Base-by-base conservation (phyloP, 2,113 vertebrate genomes). In the Cavia aperea region DNA sequence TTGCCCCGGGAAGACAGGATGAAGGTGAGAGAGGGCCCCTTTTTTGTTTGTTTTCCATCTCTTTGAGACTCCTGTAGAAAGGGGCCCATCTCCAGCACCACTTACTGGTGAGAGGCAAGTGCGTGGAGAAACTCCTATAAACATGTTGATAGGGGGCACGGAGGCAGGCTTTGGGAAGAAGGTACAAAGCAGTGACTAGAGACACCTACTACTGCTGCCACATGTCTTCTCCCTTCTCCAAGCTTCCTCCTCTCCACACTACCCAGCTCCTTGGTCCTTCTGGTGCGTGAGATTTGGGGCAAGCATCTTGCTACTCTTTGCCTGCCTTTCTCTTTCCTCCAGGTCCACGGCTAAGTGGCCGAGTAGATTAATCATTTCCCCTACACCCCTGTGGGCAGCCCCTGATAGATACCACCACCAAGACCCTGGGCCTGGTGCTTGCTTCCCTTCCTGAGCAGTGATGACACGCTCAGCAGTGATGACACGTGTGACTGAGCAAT, bases 61-160 rank as follows among this genome's bases (percentile, higher is more conserved):
- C 43, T 84, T 68, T 58, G 43, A 39, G 21, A 58, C 9, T 51
- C 89, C 46, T 58, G 24, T 85, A 66, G 70, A 89, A 96, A 82
- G 7, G 13, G 62, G 3, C 24, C 7, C 23, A 5, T 12, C 2
- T 14, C 7, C 1, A 4, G 10, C 4, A 0, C 31, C 19, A 4
- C 70, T 43, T 3, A 29, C 78, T 68, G 33, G 86, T 88, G 66
- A 9, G n/a, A 88, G 18, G 84, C 24, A 68, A 70, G 46, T 39
- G 51, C 60, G 5, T 43, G 92, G 26, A 33, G 85, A 88, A 72
- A 70, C 14, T 84, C 4, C 7, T 12, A 9, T 46, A 33, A 92
- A 43, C 46, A 49, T 73, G 24, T 43, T 9, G 0, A 12, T n/a
- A 26, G 2, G 3, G 12, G 21, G 70, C 66, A 81, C 54, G 23